phyloP scores from a whole-genome alignment of 2,797 vertebrate species.

The Platyrinchus mystaceus region DNA sequence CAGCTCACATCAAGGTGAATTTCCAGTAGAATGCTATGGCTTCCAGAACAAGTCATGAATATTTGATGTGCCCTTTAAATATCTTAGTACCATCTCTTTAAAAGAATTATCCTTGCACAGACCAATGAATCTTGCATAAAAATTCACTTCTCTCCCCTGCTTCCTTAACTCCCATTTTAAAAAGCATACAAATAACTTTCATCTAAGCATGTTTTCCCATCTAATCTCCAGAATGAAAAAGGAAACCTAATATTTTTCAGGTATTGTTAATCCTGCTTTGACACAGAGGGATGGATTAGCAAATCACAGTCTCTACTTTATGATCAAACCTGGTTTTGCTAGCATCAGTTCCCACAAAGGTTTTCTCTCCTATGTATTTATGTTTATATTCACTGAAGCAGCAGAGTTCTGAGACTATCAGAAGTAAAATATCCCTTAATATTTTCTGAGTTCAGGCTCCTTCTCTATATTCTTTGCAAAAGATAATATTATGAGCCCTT shows the following conservation, averaged over 20 bases:
- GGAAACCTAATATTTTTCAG: neutral
- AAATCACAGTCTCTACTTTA: neutral
- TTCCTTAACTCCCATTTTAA: neutral
- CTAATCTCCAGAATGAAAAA: neutral
- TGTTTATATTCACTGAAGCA: neutral
- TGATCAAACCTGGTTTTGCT: neutral
- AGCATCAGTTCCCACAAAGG: neutral
- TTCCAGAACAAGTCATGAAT: constrained; percentile 51
- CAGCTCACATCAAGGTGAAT: constrained; percentile 38
- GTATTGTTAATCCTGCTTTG: neutral
- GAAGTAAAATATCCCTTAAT: neutral
- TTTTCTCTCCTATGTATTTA: neutral
- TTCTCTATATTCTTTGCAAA: neutral
- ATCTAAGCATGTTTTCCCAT: neutral
- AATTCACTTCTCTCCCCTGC: neutral
- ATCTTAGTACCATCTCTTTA: constrained; percentile 21
- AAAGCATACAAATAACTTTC: neutral
- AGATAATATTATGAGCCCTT: neutral
- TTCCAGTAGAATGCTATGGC: neutral
- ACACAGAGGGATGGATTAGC: neutral
- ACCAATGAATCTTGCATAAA: constrained; percentile 19
- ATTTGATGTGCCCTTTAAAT: constrained; percentile 60
- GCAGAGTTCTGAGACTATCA: neutral
- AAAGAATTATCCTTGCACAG: constrained; percentile 33
- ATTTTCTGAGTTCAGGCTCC: neutral